These are phyloP conservation scores for Crax fasciolata DNA, from an alignment of 2,797 vertebrate genomes.

Conservation along the genomic window DNA sequence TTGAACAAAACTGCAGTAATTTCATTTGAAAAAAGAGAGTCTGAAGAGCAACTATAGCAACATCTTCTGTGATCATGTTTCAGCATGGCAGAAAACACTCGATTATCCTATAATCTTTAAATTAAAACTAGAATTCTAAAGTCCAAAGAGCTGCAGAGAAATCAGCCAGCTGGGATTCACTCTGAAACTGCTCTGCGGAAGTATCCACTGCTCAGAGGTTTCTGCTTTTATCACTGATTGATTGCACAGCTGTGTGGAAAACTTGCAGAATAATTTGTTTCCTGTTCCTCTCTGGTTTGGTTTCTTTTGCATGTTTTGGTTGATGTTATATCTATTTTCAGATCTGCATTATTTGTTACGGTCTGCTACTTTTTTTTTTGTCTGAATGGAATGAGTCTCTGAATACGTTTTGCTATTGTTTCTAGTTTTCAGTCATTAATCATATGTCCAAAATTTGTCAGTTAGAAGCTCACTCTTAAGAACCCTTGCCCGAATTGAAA, in stretches of 20 bases:
- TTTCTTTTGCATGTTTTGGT: slow-evolving; percentile 21
- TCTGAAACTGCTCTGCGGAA: neutral
- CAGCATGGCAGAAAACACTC: neutral
- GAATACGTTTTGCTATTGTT: neutral
- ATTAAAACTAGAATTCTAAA: neutral
- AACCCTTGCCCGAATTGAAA: neutral
- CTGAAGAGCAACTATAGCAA: neutral
- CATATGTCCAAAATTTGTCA: neutral
- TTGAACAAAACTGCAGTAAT: neutral
- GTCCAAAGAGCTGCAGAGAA: neutral
- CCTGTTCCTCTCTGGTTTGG: neutral
- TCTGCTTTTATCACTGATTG: neutral
- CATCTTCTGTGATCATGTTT: neutral
- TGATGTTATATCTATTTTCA: neutral
- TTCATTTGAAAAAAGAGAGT: neutral
- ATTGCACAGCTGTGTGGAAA: neutral
- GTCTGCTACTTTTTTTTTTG: neutral
- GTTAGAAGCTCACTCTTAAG: neutral
- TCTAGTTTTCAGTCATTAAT: neutral
- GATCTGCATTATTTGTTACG: neutral
- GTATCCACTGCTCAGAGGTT: neutral
- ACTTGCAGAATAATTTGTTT: neutral
- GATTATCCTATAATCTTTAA: neutral
- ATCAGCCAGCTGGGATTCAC: neutral
- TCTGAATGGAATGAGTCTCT: neutral